Percentiles rank a stretch among this genome's conserved stretches.
Conservation (phyloP, 2,113 vertebrate species). For the Corvus moneduloides region DNA sequence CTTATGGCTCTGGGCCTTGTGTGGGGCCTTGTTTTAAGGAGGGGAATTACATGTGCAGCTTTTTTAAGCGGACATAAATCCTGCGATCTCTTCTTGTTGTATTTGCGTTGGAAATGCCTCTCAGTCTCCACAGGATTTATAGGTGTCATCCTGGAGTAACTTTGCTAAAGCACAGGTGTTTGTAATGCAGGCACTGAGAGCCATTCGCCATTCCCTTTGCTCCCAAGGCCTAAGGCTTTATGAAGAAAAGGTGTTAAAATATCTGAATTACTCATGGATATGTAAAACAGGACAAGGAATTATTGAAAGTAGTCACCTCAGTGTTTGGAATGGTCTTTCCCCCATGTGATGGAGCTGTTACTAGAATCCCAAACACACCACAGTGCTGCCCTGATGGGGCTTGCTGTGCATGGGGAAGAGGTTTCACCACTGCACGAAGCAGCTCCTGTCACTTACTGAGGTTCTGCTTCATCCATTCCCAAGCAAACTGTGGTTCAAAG, state of each 20-base stretch:
- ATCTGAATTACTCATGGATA: fast-evolving
- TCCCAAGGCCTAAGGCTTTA: neutral
- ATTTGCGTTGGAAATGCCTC: neutral
- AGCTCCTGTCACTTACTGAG: fast-evolving
- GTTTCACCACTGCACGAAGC: neutral
- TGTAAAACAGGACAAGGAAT: neutral
- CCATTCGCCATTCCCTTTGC: neutral
- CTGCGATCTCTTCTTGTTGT: neutral
- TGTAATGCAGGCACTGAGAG: fast-evolving
- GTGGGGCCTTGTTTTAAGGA: neutral
- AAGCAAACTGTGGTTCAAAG: neutral
- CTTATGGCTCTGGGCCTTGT: neutral
- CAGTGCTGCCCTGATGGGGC: neutral
- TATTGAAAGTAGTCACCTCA: neutral
- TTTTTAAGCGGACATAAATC: neutral
- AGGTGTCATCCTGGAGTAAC: neutral
- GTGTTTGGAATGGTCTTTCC: neutral
- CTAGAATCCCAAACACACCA: neutral
- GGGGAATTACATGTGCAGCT: neutral
- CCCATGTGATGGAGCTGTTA: neutral
- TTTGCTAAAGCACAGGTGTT: neutral
- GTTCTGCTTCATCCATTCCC: neutral
- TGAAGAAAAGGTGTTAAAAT: neutral
- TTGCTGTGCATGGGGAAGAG: neutral
- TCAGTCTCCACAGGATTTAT: neutral